Percentiles rank a stretch among this genome's conserved stretches.
phyloP scores from a whole-genome alignment of 2,888 invertebrate genomes.

The Abrostola tripartita region DNA sequence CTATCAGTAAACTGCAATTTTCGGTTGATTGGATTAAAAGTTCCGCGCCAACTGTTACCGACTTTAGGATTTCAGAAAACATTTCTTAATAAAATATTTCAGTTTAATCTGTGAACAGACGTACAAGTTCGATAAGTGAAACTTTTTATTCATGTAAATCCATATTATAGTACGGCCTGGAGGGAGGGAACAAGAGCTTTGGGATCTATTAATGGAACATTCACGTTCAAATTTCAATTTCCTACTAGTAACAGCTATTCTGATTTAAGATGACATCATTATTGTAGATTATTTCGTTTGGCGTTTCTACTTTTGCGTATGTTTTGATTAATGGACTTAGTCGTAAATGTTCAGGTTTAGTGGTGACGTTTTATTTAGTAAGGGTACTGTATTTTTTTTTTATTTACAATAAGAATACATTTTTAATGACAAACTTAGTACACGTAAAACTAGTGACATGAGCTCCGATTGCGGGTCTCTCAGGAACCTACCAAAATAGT shows the following conservation, averaged over 20 bases:
- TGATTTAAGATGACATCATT: conserved; percentile 66
- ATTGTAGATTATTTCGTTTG: conserved; percentile 33
- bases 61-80: not conserved
- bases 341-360: too few relatives aligned
- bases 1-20: not conserved
- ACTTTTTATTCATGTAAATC: conserved; percentile 48
- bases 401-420: too few relatives aligned
- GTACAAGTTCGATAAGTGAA: conserved; percentile 36
- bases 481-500: too few relatives aligned
- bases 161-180: conserved; percentile 55
- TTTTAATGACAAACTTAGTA: too few relatives aligned
- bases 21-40: conserved; percentile 3
- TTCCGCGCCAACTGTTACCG: conserved; percentile 2
- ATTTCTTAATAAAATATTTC: conserved; percentile 7
- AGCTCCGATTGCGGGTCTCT: too few relatives aligned
- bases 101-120: conserved; percentile 44
- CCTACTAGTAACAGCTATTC: conserved; percentile 70
- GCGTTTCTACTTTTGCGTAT: conserved; percentile 24
- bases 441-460: too few relatives aligned
- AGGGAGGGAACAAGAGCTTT: conserved; percentile 58
- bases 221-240: conserved; percentile 76
- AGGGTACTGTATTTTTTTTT: too few relatives aligned
- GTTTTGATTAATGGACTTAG: not conserved
- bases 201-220: conserved; percentile 60
- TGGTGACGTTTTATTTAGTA: too few relatives aligned